These are phyloP conservation scores for Rapana venosa DNA, from an alignment of 2,888 invertebrate genomes.

Conservation along the genomic window DNA sequence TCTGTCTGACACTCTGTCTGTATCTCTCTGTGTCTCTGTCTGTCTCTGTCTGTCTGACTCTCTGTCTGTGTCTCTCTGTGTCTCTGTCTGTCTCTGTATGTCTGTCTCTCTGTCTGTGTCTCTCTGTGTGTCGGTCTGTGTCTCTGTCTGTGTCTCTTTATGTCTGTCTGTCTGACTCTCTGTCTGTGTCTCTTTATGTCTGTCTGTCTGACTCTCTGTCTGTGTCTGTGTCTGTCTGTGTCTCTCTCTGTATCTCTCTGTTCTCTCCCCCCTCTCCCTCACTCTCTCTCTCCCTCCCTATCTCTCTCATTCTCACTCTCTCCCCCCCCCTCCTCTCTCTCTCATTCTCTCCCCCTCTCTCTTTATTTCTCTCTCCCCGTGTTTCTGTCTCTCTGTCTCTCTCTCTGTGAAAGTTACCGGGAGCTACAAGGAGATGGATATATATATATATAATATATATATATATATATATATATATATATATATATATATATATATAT, in stretches of 20 bases:
- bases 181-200: not conserved
- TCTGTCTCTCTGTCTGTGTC: not conserved
- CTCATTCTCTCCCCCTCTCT: not conserved
- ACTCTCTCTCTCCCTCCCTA: not conserved
- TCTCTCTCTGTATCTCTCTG: not conserved
- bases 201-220: not conserved
- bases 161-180: not conserved
- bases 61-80: not conserved
- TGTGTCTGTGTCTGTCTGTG: not conserved
- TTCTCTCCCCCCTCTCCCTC: not conserved
- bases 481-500: too few relatives aligned
- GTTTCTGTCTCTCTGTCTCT: too few relatives aligned
- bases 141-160: not conserved
- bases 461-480: too few relatives aligned
- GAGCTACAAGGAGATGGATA: too few relatives aligned
- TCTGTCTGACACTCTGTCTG: not conserved
- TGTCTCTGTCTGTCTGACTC: not conserved
- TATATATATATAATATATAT: too few relatives aligned
- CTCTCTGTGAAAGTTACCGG: too few relatives aligned
- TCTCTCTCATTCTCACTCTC: not conserved
- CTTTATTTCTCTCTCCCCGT: not conserved
- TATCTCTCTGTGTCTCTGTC: not conserved
- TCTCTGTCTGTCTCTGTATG: not conserved
- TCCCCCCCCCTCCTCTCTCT: not conserved
- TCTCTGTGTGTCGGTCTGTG: not conserved